phyloP scores from a whole-genome alignment of 2,888 invertebrate species.

The Chamaedrilus cognettii region DNA sequence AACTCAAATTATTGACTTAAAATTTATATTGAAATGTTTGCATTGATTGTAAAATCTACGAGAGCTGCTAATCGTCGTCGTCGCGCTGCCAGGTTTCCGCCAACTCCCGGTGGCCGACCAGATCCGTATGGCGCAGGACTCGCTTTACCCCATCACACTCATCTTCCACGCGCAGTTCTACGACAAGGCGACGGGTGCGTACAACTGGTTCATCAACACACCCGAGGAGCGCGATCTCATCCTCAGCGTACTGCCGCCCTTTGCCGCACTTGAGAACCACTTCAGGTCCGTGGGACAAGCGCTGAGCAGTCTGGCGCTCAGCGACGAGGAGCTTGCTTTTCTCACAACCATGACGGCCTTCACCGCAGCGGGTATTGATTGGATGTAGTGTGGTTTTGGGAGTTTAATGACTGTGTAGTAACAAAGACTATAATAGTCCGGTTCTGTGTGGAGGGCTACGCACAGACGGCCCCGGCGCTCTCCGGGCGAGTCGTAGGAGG shows the following conservation, averaged over 20 bases:
- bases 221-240: slow-evolving; percentile 34
- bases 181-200: slow-evolving; percentile 43
- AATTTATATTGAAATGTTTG: too few species aligned
- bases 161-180: slow-evolving; percentile 46
- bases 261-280: slow-evolving; percentile 43
- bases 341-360: slow-evolving; percentile 41
- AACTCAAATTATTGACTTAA: too few species aligned
- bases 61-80: too few species aligned
- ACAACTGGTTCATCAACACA: slow-evolving; percentile 32
- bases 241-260: slow-evolving; percentile 44
- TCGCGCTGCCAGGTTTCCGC: slow-evolving; percentile 49
- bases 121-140: slow-evolving; percentile 47
- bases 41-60: too few species aligned
- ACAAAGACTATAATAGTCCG: too few species aligned
- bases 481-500: too few species aligned
- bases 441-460: too few species aligned
- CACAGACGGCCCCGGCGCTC: too few species aligned
- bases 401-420: background rate
- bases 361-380: slow-evolving; percentile 25
- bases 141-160: slow-evolving; percentile 50
- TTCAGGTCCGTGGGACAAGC: slow-evolving; percentile 47
- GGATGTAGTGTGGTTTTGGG: background rate
- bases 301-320: slow-evolving; percentile 42
- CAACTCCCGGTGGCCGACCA: slow-evolving; percentile 48
- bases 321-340: slow-evolving; percentile 47